Conservation (phyloP, 1,140 invertebrate genomes). For the Apis mellifera region Amel_HAv3.1 CM009934.2:3450001-3450500, state of each 20-base stretch:
- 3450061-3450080: not conserved
- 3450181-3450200: constrained; percentile 64
- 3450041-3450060: not conserved
- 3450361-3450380: constrained; percentile 2
- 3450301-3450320: constrained; percentile 36
- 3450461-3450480: too few species aligned
- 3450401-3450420: not conserved
- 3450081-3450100: not conserved
- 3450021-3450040: not conserved
- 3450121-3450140: constrained; percentile 46
- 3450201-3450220: constrained; percentile 53
- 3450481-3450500: too few species aligned
- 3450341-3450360: constrained; percentile 23
- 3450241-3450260: constrained; percentile 54
- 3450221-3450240: constrained; percentile 34
- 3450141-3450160: constrained; percentile 35
- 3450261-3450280: constrained; percentile 44
- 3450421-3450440: not conserved
- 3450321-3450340: constrained; percentile 50
- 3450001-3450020: not conserved
- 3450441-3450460: too few species aligned
- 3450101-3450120: constrained; percentile 40
- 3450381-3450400: not conserved
- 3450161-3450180: constrained; percentile 60
- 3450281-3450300: constrained; percentile 52